phyloP scores from a whole-genome alignment of 1,140 invertebrate species.

The Drosophila malerkotliana region DNA sequence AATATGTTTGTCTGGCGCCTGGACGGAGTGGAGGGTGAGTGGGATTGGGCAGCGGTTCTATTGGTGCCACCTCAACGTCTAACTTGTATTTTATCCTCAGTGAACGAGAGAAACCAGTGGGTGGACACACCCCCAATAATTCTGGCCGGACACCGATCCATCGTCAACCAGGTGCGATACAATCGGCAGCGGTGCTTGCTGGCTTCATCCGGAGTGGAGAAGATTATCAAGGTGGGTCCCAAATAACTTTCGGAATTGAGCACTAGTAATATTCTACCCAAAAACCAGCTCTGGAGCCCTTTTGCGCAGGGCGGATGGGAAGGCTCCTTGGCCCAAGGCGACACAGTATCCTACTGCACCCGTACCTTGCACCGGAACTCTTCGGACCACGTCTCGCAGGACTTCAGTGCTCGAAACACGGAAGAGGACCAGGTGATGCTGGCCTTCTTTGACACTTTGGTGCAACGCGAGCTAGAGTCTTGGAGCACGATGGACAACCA shows the following conservation, averaged over 20 bases:
- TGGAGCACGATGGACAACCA: constrained; percentile 85
- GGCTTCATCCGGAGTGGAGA: constrained; percentile 97
- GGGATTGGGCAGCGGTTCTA: too few relatives aligned
- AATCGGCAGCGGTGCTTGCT: constrained; percentile 93
- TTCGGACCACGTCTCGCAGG: constrained; percentile 91
- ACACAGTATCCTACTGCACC: constrained; percentile 87
- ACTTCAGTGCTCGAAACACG: constrained; percentile 92
- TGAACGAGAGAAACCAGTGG: constrained; percentile 84
- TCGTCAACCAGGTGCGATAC: constrained; percentile 98
- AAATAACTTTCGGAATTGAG: constrained; percentile 40
- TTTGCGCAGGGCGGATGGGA: constrained; percentile 87
- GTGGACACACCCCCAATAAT: constrained; percentile 91
- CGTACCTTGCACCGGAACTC: constrained; percentile 93
- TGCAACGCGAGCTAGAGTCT: constrained; percentile 94
- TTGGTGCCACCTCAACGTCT: too few relatives aligned
- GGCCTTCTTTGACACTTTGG: constrained; percentile 97
- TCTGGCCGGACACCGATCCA: constrained; percentile 95
- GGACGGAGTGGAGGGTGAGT: constrained; percentile 85
- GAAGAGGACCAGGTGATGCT: constrained; percentile 97
- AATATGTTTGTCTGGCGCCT: constrained; percentile 97
- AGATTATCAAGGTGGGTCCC: constrained; percentile 91
- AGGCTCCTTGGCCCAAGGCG: constrained; percentile 85
- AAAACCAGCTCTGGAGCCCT: constrained; percentile 90
- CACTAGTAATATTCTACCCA: neutral
- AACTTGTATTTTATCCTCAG: constrained; percentile 36